Evolutionary conservation across 2,888 invertebrate species (phyloP).

Genomic region (Charanyca ferruginea): DNA sequence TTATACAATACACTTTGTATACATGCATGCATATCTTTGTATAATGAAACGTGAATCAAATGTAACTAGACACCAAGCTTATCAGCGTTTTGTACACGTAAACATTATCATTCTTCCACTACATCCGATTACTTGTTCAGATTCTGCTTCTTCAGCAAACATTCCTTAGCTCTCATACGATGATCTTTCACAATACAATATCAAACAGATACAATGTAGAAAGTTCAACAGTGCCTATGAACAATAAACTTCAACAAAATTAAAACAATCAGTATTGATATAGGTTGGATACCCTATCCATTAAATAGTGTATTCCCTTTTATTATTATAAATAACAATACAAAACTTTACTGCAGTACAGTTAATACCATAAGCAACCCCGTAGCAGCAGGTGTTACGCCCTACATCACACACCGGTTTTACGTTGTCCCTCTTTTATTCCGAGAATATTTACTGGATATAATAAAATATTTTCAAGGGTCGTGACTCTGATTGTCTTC

Average conservation of each 20-base stretch:
- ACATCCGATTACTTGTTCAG: conserved; percentile 16
- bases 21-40: conserved; percentile 24
- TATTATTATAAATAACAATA: neutral
- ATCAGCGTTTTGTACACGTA: conserved; percentile 36
- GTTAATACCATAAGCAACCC: conserved; percentile 15
- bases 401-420: conserved; percentile 28
- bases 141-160: conserved; percentile 29
- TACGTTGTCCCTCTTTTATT: conserved; percentile 42
- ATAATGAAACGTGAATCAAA: conserved; percentile 47
- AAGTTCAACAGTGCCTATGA: too few species aligned
- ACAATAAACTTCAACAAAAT: neutral
- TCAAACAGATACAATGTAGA: neutral
- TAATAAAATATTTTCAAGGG: conserved; percentile 12
- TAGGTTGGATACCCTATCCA: too few species aligned
- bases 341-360: conserved; percentile 1
- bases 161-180: conserved; percentile 36
- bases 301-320: neutral
- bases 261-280: neutral
- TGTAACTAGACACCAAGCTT: conserved; percentile 47
- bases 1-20: conserved; percentile 36
- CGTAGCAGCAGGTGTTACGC: conserved; percentile 45
- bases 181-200: conserved; percentile 5
- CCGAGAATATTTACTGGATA: conserved; percentile 12
- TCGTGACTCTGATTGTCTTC: neutral
- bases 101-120: conserved; percentile 25